A percentile compares a stretch with the other conserved stretches of the same genome.
phyloP scores from a whole-genome alignment of 2,797 vertebrate genomes.

The Nannoperca obscura region DNA sequence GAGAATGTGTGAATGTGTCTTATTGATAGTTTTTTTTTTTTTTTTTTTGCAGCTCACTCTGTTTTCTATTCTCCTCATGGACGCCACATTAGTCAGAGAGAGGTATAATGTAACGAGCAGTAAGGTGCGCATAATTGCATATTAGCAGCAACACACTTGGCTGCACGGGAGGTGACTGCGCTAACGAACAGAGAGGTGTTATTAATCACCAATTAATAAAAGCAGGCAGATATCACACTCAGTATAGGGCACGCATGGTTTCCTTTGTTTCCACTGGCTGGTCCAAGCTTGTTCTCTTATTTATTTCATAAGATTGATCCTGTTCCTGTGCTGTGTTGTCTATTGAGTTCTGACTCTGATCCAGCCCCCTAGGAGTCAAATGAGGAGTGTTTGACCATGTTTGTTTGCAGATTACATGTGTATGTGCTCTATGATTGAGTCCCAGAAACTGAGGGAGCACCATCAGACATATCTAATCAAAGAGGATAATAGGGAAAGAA shows the following conservation, averaged over 20 bases:
- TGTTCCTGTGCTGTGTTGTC: conserved; percentile 72
- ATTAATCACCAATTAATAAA: conserved; percentile 99
- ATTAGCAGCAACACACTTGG: conserved; percentile 90
- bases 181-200: conserved; percentile 97
- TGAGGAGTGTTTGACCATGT: conserved; percentile 75
- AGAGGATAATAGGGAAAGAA: conserved; percentile 63
- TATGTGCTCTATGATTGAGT: conserved; percentile 68
- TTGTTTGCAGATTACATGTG: conserved; percentile 82
- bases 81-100: conserved; percentile 82
- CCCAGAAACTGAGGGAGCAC: conserved; percentile 63
- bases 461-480: conserved; percentile 72
- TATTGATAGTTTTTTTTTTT: conserved; percentile 64
- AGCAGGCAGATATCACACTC: conserved; percentile 82
- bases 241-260: conserved; percentile 76
- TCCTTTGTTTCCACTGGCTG: conserved; percentile 81
- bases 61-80: conserved; percentile 85
- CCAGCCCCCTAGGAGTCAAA: conserved; percentile 77
- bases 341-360: conserved; percentile 80
- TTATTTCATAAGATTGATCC: conserved; percentile 83
- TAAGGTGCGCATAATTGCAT: conserved; percentile 94
- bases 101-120: conserved; percentile 92
- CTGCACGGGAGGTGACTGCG: conserved; percentile 96
- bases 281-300: conserved; percentile 77
- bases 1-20: conserved; percentile 45
- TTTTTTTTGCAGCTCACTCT: conserved; percentile 64